A percentile compares a stretch with the other conserved stretches of the same genome.
phyloP scores from a whole-genome alignment of 2,888 invertebrate genomes.

The Netelia melanura region DNA sequence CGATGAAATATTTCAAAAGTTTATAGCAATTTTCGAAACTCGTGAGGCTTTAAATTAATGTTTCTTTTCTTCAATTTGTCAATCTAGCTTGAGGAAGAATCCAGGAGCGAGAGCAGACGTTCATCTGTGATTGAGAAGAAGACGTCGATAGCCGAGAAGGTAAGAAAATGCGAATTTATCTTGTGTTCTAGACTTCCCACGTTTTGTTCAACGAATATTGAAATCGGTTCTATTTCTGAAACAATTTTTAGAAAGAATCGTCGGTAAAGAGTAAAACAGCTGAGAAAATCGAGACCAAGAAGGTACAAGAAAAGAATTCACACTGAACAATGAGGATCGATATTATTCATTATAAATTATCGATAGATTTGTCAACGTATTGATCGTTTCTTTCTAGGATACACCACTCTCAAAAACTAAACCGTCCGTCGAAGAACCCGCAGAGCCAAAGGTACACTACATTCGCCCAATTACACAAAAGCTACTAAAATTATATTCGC shows the following conservation, averaged over 20 bases:
- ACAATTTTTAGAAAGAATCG: constrained; percentile 75
- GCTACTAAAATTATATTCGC: constrained; percentile 13
- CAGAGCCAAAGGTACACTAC: constrained; percentile 73
- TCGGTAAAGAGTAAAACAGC: constrained; percentile 70
- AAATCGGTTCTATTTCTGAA: constrained; percentile 22
- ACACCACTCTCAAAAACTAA: constrained; percentile 66
- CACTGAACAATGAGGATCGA: neutral
- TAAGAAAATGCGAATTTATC: constrained; percentile 64
- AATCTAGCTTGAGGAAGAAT: constrained; percentile 84
- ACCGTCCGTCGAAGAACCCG: constrained; percentile 67
- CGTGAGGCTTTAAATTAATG: constrained; percentile 30
- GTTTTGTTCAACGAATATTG: constrained; percentile 56
- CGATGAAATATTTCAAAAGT: constrained; percentile 14
- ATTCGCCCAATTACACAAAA: constrained; percentile 32
- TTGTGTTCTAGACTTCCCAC: neutral
- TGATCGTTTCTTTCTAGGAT: constrained; percentile 67
- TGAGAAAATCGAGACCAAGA: constrained; percentile 72
- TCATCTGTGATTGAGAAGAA: constrained; percentile 84
- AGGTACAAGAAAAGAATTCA: constrained; percentile 71
- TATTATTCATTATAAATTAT: neutral
- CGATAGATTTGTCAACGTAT: neutral
- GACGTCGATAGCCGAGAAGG: constrained; percentile 77
- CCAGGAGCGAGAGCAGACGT: constrained; percentile 85
- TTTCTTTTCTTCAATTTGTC: constrained; percentile 15
- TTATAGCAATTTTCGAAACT: constrained; percentile 1